phyloP scores from a whole-genome alignment of 2,113 vertebrate species.

The Eptesicus fuscus region DNA sequence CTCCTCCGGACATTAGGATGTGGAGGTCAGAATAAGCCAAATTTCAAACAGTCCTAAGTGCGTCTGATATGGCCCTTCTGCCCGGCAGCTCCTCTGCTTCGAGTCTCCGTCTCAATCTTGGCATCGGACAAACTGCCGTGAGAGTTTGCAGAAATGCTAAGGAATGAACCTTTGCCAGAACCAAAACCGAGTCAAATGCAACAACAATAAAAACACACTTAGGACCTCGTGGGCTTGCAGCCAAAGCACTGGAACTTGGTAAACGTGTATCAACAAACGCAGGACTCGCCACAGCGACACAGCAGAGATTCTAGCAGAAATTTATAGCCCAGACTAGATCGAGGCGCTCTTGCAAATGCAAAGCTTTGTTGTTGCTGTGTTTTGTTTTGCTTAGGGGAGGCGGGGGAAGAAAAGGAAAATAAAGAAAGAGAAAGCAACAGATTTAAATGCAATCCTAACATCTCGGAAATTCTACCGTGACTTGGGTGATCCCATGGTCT shows the following conservation, averaged over 20 bases:
- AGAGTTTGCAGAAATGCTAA: not conserved
- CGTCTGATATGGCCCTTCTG: not conserved
- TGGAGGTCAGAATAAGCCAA: not conserved
- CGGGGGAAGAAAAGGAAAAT: not conserved
- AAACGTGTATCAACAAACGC: fast-evolving
- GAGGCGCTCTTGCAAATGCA: not conserved
- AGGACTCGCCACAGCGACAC: not conserved
- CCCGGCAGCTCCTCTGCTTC: not conserved
- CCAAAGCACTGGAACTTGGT: not conserved
- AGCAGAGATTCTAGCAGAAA: not conserved
- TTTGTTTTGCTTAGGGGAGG: too few relatives aligned
- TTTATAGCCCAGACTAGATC: not conserved
- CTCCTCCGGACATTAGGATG: not conserved
- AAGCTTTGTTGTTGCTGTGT: not conserved
- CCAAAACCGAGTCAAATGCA: not conserved
- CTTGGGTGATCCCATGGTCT: not conserved
- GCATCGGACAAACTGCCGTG: not conserved
- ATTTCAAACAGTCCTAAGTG: not conserved
- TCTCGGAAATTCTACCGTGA: not conserved
- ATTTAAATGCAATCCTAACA: not conserved
- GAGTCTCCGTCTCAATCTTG: not conserved
- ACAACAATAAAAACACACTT: not conserved
- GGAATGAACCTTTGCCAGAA: not conserved
- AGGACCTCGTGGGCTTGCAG: not conserved
- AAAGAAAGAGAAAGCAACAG: not conserved